Base-by-base conservation (phyloP, 2,888 invertebrate genomes). In the Parapristionchus giblindavisi region DNA sequence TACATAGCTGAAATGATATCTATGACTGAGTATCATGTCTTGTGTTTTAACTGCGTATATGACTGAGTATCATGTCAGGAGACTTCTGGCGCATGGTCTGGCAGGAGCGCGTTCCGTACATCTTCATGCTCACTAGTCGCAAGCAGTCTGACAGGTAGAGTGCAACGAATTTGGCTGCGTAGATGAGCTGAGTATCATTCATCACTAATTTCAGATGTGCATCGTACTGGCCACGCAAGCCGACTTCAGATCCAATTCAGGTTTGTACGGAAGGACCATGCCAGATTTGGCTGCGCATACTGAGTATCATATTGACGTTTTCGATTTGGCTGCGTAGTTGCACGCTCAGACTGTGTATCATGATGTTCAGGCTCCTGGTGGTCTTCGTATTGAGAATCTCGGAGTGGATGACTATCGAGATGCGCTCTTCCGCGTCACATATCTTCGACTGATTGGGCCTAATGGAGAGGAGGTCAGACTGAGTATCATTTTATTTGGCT, bases 51-150 rank as follows among this genome's bases (percentile, higher is more conserved):
- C 24, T 54, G 24, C 34, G n/a, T 72, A 51, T 38, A 51, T 61
- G 24, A 36, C 21, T 66, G 14, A 17, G 21, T 24, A 0, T 2
- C 32, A 66, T 36, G 38, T 38, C 54, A 77, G 92, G 92, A 77
- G 97, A 97, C 89, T 97, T 98, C 90, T 98, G 97, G 97, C 93
- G 94, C 81, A 98, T 99, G 98, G 93, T 97, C 68, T 98, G 97
- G 94, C 98, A 99, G 90, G 97, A 99, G 89, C 95, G 96, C 89
- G 94, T 94, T 77, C 92, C 95, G 79, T 95, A 99, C 81, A 96
- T 99, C 88, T 97, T 99, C 82, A 99, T 99, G 97, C 96, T 97
- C 78, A 98, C 98, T 83, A 98, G 82, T 60, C 70, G 81, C 24
- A 80, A 83, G 63, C 77, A 83, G 27, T 34, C 61, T 1, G 77